Conservation (phyloP, 92 coral and sea anemone genomes). For the Paragorgia papillata region DNA sequence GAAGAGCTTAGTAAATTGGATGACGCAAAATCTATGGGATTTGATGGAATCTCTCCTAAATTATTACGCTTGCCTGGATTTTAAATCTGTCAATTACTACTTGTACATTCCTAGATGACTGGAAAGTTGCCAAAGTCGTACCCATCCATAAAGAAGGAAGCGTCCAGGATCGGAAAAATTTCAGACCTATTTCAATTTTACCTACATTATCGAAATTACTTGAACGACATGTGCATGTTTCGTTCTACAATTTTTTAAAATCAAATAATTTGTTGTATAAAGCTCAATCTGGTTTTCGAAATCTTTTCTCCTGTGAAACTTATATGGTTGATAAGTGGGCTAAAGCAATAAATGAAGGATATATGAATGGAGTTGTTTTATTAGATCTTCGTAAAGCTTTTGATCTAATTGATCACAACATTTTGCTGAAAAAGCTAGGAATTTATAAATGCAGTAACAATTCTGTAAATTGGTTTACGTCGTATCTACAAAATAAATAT, state of each 20-base stretch:
- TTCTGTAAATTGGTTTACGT: slow-evolving; percentile 11
- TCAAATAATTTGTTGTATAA: slow-evolving; percentile 5
- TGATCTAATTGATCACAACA: slow-evolving; percentile 31
- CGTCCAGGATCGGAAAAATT: slow-evolving; percentile 17
- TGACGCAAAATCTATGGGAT: slow-evolving; percentile 32
- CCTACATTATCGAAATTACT: too few relatives aligned
- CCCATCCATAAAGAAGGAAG: slow-evolving; percentile 26
- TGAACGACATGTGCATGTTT: slow-evolving; percentile 26
- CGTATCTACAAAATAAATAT: slow-evolving; percentile 33
- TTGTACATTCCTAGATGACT: slow-evolving; percentile 24
- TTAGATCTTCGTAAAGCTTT: slow-evolving; percentile 40
- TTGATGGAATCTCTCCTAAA: slow-evolving; percentile 30
- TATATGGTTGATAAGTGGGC: slow-evolving; percentile 30
- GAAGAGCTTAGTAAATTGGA: slow-evolving; percentile 30
- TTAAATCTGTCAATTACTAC: slow-evolving; percentile 26
- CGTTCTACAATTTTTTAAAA: slow-evolving; percentile 25
- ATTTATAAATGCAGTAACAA: slow-evolving; percentile 18
- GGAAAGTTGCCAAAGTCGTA: slow-evolving; percentile 24
- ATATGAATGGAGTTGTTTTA: slow-evolving; percentile 28
- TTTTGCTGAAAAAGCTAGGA: slow-evolving; percentile 29
- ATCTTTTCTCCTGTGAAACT: slow-evolving; percentile 27
- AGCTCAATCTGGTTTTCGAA: slow-evolving; percentile 42
- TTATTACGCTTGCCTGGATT: slow-evolving; percentile 31
- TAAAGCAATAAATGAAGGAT: slow-evolving; percentile 35
- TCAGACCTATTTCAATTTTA: slow-evolving; percentile 28